phyloP scores from a whole-genome alignment of 2,113 vertebrate genomes.

The Bothrops jararaca region DNA sequence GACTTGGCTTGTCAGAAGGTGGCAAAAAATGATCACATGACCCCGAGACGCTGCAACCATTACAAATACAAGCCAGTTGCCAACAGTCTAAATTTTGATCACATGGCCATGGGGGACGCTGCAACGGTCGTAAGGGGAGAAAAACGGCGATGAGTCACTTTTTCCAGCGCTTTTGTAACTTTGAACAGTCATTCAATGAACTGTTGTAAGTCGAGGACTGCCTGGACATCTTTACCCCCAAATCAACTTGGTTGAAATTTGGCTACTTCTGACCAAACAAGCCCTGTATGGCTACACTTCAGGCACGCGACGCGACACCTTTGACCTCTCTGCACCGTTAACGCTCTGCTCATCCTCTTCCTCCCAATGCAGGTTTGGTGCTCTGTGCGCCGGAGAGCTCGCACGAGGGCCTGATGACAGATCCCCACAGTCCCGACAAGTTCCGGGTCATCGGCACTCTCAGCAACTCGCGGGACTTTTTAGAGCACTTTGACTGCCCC shows the following conservation, averaged over 20 bases:
- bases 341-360: rapidly evolving
- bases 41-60: neutral
- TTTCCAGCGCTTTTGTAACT: no score
- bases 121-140: no score
- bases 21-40: neutral
- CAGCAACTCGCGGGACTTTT: conserved; percentile 94
- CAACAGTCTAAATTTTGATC: neutral
- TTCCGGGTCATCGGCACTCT: conserved; percentile 93
- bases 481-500: conserved; percentile 86
- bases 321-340: neutral
- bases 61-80: neutral
- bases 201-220: neutral
- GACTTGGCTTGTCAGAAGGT: neutral
- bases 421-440: conserved; percentile 93
- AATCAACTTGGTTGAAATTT: neutral
- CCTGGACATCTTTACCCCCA: neutral
- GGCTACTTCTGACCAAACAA: neutral
- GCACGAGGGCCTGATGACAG: conserved; percentile 93
- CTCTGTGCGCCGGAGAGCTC: conserved; percentile 92
- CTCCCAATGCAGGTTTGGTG: conserved; percentile 86
- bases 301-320: no score
- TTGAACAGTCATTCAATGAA: neutral
- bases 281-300: neutral
- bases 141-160: no score
- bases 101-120: neutral